Evolutionary conservation across 2,888 invertebrate species (phyloP).

Genomic region (Heliconius sara): DNA sequence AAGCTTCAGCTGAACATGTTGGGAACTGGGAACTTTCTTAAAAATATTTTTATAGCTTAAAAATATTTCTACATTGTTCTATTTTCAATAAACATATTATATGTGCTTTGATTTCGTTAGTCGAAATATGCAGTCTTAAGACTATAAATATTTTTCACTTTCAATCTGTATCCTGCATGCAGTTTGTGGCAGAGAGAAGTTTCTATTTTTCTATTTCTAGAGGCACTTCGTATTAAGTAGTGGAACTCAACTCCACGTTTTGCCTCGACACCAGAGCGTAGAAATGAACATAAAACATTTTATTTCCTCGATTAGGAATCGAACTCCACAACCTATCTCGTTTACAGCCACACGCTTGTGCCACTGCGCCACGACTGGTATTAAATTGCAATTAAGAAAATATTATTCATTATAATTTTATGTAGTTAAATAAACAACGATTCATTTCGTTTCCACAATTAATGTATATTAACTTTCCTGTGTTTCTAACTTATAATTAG

Average conservation of each 20-base stretch:
- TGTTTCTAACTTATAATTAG: conserved; percentile 5
- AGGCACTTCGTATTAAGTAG: too few species aligned
- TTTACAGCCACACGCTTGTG: too few species aligned
- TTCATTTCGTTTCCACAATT: neutral
- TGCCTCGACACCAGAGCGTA: too few species aligned
- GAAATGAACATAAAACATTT: too few species aligned
- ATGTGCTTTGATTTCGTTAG: neutral
- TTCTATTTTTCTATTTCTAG: too few species aligned
- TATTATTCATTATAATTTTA: neutral
- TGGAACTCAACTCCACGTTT: too few species aligned
- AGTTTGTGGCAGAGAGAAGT: too few species aligned
- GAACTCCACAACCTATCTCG: too few species aligned
- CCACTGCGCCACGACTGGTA: too few species aligned
- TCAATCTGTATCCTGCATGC: too few species aligned
- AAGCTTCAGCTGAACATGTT: conserved; percentile 66
- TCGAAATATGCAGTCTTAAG: neutral
- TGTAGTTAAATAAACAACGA: neutral
- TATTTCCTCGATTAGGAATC: too few species aligned
- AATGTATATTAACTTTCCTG: neutral
- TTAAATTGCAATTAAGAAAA: neutral
- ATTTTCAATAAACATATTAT: neutral
- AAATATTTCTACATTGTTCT: neutral
- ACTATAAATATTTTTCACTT: too few species aligned
- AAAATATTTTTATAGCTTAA: conserved; percentile 15
- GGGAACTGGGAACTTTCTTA: conserved; percentile 61